Percentiles rank a stretch among this genome's conserved stretches.
These are phyloP conservation scores for Sebastes paucispinis DNA, from an alignment of 2,797 vertebrate genomes.

Conservation along the genomic window DNA sequence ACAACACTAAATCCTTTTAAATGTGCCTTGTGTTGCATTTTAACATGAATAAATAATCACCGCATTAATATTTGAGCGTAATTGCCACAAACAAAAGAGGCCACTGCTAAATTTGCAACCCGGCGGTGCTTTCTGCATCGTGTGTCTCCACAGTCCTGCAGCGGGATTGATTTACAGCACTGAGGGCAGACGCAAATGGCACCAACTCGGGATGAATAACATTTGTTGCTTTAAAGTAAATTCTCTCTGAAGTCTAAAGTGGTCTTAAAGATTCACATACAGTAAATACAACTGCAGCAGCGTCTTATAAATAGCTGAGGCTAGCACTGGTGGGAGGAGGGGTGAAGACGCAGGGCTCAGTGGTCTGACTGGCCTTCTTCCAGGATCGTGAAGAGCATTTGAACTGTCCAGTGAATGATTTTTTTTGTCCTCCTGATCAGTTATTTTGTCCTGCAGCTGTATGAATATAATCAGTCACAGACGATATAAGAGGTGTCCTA, in stretches of 20 bases:
- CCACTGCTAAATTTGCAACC: slow-evolving; percentile 27
- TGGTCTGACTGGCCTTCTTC: slow-evolving; percentile 3
- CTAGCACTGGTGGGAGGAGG: not conserved
- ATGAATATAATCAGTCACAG: not conserved
- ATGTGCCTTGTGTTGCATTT: slow-evolving; percentile 43
- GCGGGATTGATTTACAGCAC: not conserved
- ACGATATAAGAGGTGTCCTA: not conserved
- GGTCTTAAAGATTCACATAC: not conserved
- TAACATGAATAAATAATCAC: slow-evolving; percentile 73
- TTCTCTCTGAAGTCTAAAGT: not conserved
- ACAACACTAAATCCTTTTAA: slow-evolving; percentile 29
- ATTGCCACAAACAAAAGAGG: slow-evolving; percentile 42
- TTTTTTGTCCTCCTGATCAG: not conserved
- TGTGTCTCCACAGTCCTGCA: not conserved
- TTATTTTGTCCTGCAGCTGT: not conserved
- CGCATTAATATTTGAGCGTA: slow-evolving; percentile 65
- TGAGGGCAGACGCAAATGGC: not conserved
- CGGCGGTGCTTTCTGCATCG: not conserved
- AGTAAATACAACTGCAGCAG: not conserved
- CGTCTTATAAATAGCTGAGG: slow-evolving; percentile 6
- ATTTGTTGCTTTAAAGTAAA: not conserved
- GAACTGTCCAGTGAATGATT: not conserved
- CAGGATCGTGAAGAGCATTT: slow-evolving; percentile 3
- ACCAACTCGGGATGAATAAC: not conserved
- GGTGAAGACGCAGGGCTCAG: not conserved